Evolutionary conservation across 2,888 invertebrate genomes (phyloP).

Genomic region (Deilephila elpenor): DNA sequence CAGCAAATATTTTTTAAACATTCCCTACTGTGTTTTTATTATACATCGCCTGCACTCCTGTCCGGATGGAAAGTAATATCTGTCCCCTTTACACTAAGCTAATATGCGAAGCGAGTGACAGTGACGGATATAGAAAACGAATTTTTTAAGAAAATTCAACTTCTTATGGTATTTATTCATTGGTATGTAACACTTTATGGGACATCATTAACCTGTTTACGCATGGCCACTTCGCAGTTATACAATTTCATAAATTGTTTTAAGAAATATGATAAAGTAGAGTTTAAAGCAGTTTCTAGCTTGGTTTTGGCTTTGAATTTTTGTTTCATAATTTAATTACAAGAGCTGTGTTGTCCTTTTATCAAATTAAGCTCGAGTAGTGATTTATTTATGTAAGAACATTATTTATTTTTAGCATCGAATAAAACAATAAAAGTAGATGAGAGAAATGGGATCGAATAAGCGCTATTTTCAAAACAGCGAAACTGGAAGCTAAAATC

Average conservation of each 20-base stretch:
- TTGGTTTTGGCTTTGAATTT: too few species aligned
- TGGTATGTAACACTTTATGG: background rate
- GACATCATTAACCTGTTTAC: conserved; percentile 4
- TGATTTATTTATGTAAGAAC: too few species aligned
- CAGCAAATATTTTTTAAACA: background rate
- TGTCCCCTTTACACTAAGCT: background rate
- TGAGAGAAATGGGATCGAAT: too few species aligned
- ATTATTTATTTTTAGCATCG: too few species aligned
- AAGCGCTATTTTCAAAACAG: too few species aligned
- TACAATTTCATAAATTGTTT: background rate
- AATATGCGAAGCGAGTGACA: background rate
- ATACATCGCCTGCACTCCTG: background rate
- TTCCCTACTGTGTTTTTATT: conserved; percentile 6
- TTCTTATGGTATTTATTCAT: background rate
- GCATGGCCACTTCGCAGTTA: background rate
- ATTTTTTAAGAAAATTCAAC: background rate
- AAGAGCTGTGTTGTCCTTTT: too few species aligned
- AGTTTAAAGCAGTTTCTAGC: background rate
- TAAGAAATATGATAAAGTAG: background rate
- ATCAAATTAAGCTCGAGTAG: too few species aligned
- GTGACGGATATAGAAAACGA: background rate
- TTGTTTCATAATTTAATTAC: too few species aligned
- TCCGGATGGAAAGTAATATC: background rate
- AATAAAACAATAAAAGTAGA: too few species aligned
- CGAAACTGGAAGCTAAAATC: too few species aligned